Evolutionary conservation across 2,888 invertebrate species (phyloP).

Genomic region (Venusia cambrica): DNA sequence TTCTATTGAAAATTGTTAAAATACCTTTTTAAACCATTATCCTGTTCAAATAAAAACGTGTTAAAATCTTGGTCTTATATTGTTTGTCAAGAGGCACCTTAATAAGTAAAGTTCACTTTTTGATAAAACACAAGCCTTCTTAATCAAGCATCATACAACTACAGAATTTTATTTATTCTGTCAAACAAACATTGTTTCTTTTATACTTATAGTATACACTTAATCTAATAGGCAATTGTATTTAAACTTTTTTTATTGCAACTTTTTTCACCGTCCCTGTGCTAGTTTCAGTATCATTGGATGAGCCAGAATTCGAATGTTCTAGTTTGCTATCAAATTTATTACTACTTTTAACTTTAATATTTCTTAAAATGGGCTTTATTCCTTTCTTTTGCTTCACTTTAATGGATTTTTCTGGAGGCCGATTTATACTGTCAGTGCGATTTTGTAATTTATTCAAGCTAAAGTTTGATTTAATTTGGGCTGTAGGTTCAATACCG

Average conservation of each 20-base stretch:
- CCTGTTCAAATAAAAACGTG: too few relatives aligned
- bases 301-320: conserved; percentile 81
- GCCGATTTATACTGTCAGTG: conserved; percentile 68
- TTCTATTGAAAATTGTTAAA: too few relatives aligned
- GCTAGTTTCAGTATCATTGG: conserved; percentile 78
- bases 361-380: conserved; percentile 54
- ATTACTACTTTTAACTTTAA: conserved; percentile 47
- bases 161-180: too few relatives aligned
- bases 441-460: conserved; percentile 65
- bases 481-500: conserved; percentile 60
- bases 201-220: too few relatives aligned
- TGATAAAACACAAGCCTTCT: too few relatives aligned
- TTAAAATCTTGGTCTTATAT: too few relatives aligned
- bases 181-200: too few relatives aligned
- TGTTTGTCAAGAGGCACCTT: too few relatives aligned
- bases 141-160: too few relatives aligned
- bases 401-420: conserved; percentile 67
- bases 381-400: conserved; percentile 56
- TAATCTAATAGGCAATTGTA: conserved; percentile 6
- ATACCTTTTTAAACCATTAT: too few relatives aligned
- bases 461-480: conserved; percentile 70
- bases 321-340: conserved; percentile 58
- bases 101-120: too few relatives aligned
- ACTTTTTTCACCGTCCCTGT: conserved; percentile 72
- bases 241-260: conserved; percentile 48